These are phyloP conservation scores for Microtus oregoni DNA, from an alignment of 2,113 vertebrate genomes.

Conservation along the genomic window DNA sequence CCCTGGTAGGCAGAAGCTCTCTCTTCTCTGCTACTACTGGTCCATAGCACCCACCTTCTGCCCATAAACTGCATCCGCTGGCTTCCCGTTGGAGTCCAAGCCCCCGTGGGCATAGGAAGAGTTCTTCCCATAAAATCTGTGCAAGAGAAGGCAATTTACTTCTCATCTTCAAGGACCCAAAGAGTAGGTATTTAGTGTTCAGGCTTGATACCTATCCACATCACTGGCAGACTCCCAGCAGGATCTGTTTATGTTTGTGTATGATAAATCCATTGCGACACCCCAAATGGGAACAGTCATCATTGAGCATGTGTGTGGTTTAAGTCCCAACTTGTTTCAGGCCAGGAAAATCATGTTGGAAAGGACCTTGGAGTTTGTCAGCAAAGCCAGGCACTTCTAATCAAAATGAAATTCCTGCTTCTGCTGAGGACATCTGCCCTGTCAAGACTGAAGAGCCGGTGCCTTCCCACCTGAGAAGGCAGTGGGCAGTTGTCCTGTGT, in stretches of 20 bases:
- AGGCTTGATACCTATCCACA: background rate
- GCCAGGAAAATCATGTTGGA: background rate
- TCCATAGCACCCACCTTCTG: slow-evolving; percentile 91
- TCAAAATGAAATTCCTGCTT: slow-evolving; percentile 34
- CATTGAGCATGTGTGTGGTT: background rate
- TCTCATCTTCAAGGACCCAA: background rate
- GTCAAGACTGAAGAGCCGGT: background rate
- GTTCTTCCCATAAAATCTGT: slow-evolving; percentile 98
- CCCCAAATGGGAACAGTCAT: background rate
- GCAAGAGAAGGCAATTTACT: slow-evolving; percentile 61
- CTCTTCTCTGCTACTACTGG: background rate
- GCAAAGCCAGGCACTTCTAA: background rate
- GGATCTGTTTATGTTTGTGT: background rate
- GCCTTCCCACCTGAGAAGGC: background rate
- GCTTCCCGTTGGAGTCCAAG: slow-evolving; percentile 96
- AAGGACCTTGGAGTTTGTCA: slow-evolving; percentile 12
- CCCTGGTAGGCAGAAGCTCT: background rate
- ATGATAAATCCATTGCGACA: background rate
- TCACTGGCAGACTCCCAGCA: background rate
- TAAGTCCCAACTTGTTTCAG: slow-evolving; percentile 48
- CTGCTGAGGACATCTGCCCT: background rate
- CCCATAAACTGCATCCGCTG: slow-evolving; percentile 96
- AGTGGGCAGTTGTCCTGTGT: background rate
- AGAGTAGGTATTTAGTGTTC: background rate
- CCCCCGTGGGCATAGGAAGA: slow-evolving; percentile 99